Evolutionary conservation across 2,797 vertebrate species (phyloP).

Genomic region (Vireo griseus): DNA sequence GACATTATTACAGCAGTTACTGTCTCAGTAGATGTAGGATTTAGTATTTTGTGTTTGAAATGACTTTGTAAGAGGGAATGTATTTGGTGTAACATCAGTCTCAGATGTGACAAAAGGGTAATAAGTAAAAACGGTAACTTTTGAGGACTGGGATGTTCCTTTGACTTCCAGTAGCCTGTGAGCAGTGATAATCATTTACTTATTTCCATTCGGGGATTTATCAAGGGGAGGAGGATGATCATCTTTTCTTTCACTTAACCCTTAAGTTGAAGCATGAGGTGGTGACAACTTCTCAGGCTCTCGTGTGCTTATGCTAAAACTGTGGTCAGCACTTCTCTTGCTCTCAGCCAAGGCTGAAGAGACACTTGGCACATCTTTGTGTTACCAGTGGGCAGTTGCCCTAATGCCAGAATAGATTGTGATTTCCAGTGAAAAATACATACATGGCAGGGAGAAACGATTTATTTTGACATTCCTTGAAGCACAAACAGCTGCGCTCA

Average conservation of each 20-base stretch:
- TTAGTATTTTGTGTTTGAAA: neutral
- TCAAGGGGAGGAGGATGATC: neutral
- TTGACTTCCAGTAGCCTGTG: neutral
- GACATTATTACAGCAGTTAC: neutral
- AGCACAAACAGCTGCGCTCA: constrained; percentile 51
- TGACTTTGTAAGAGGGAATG: neutral
- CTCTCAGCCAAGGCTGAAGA: neutral
- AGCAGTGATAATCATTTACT: accelerated
- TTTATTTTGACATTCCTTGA: constrained; percentile 49
- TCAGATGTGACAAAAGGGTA: neutral
- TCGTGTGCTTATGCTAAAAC: neutral
- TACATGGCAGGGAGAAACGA: neutral
- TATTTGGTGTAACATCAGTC: neutral
- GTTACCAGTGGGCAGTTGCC: neutral
- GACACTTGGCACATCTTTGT: neutral
- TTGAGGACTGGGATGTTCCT: neutral
- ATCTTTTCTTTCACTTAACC: neutral
- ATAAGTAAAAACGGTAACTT: neutral
- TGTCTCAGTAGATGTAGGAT: neutral
- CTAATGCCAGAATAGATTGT: neutral
- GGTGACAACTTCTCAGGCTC: neutral
- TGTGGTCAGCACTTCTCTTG: neutral
- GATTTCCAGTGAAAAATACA: constrained; percentile 2
- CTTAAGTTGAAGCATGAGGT: neutral
- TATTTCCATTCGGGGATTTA: neutral